Evolutionary conservation across 2,113 vertebrate species (phyloP).

Genomic region (Mustelus asterias): DNA sequence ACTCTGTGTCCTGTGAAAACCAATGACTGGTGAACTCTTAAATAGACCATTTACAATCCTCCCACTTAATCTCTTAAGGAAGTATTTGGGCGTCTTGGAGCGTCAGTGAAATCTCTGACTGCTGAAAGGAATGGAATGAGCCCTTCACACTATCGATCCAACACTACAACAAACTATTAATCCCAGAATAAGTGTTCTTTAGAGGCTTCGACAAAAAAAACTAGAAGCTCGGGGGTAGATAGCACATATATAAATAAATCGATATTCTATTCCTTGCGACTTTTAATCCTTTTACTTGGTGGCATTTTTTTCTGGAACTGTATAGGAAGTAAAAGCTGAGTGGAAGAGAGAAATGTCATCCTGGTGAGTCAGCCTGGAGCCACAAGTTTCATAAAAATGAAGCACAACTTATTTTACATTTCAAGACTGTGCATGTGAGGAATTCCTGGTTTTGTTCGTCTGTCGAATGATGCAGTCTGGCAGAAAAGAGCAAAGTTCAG

Average conservation of each 20-base stretch:
- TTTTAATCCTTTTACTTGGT: not conserved
- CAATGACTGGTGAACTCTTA: not conserved
- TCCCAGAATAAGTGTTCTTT: not conserved
- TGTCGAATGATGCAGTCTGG: not conserved
- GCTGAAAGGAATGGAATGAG: not conserved
- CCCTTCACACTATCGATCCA: not conserved
- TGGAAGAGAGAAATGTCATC: not conserved
- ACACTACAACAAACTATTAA: not conserved
- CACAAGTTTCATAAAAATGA: not conserved
- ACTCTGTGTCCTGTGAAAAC: not conserved
- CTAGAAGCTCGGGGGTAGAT: not conserved
- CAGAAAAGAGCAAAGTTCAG: not conserved
- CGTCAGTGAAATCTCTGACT: not conserved
- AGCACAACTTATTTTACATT: not conserved
- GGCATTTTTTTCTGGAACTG: not conserved
- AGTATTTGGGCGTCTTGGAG: not conserved
- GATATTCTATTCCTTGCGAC: not conserved
- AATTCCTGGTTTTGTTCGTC: not conserved
- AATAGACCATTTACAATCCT: not conserved
- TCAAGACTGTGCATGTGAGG: not conserved
- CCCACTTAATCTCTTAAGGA: not conserved
- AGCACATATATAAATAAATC: not conserved
- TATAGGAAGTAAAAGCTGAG: not conserved
- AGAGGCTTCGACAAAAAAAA: not conserved
- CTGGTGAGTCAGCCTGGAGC: not conserved